Evolutionary conservation across 2,113 vertebrate genomes (phyloP), one percentile per base, ranked within the genome.

Genomic region (Pygoscelis antarcticus): DNA sequence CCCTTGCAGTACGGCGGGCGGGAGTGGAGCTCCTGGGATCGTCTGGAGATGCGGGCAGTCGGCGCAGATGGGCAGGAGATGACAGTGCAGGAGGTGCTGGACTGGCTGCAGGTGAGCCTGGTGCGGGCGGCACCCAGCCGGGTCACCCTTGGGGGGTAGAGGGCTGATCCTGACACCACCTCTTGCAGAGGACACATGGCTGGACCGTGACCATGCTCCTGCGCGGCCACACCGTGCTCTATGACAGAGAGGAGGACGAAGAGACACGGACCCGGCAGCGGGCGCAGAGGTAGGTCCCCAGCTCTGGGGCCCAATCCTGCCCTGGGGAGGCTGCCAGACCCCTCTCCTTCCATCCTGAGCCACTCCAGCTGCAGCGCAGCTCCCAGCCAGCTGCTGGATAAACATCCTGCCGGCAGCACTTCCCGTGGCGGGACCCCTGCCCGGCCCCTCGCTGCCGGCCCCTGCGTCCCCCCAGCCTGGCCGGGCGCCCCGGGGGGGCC

Each of bases 21-120:
- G 92, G 90, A 97, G 40, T 99, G 98, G 98, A 99, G 97, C 92
- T 93, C 95, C 88, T 99, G 99, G 99, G 97, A 99, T 85, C 90
- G 96, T 75, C 97, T 99, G 96, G 98, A 96, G 54, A 95, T 99
- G 82, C 89, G 69, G 44, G 99, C 98, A 65, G 94, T 97, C 30
- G 4, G 82, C 4, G 11, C 95, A 17, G 95, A 97, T 7, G 95
- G 98, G 79, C 97, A 98, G 83, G 99, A 98, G 83, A 98, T 98
- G 98, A 99, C 98, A 7, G 97, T 99, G 98, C 95, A 96, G 81
- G 98, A 98, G 16, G 97, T 99, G 92, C 82, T 99, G 91, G 95
- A 96, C 92, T 78, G 98, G 96, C 93, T 99, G 78, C 98, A 99
- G 99, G 99, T 99, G 83, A 97, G 78, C 27, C 15, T 11, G 34